Evolutionary conservation across 2,888 invertebrate species (phyloP).

Genomic region (Scaptomyza flava): DNA sequence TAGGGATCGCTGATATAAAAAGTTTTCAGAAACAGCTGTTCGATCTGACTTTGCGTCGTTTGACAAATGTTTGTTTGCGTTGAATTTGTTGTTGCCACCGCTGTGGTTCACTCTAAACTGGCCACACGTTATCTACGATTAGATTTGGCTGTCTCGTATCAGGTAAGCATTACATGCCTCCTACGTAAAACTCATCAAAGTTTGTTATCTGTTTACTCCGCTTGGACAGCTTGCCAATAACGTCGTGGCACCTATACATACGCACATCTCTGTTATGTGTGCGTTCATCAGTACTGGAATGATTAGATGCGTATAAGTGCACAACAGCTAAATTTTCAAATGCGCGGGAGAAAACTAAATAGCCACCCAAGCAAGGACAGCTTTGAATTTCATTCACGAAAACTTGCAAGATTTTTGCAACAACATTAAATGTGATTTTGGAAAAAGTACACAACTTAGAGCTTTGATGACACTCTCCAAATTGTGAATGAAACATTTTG

Average conservation of each 20-base stretch:
- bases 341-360: constrained; percentile 46
- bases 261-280: not conserved
- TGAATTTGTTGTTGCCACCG: constrained; percentile 30
- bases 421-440: constrained; percentile 56
- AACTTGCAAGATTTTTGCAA: constrained; percentile 57
- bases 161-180: constrained; percentile 53
- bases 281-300: constrained; percentile 52
- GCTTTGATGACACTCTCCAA: constrained; percentile 65
- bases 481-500: constrained; percentile 69
- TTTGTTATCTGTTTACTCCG: constrained; percentile 58
- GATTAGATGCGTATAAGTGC: constrained; percentile 48
- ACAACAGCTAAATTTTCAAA: constrained; percentile 48
- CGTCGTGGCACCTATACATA: not conserved
- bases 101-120: constrained; percentile 50
- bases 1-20: constrained; percentile 20
- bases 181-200: constrained; percentile 65
- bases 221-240: constrained; percentile 61
- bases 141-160: constrained; percentile 50
- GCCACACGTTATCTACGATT: constrained; percentile 49
- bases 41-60: not conserved
- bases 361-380: constrained; percentile 37
- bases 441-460: constrained; percentile 52
- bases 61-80: not conserved
- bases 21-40: constrained; percentile 36
- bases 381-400: constrained; percentile 76